Conservation (phyloP, 2,113 vertebrate genomes). For the Eptatretus burgeri region DNA sequence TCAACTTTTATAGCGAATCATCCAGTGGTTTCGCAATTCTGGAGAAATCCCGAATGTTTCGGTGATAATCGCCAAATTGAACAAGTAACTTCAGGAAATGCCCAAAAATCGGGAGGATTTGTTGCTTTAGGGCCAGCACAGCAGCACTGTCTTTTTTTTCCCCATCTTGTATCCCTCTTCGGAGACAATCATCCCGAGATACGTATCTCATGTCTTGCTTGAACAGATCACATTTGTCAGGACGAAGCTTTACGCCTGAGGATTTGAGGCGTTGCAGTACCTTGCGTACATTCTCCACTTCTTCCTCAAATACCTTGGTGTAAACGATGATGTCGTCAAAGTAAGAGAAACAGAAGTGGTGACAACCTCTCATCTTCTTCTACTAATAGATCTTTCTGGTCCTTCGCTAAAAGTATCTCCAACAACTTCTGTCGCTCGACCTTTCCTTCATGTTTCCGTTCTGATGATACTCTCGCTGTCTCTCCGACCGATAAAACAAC, state of each 20-base stretch:
- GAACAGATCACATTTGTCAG: conserved; percentile 9
- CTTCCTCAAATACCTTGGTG: conserved; percentile 10
- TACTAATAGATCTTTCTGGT: too few relatives aligned
- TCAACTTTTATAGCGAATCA: conserved; percentile 7
- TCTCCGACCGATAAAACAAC: too few relatives aligned
- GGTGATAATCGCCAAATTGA: conserved; percentile 6
- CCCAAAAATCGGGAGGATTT: neutral
- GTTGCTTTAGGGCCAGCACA: conserved; percentile 1
- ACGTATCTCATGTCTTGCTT: conserved; percentile 4
- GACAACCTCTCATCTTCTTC: too few relatives aligned
- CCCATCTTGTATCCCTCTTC: conserved; percentile 9
- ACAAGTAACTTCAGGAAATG: conserved; percentile 6
- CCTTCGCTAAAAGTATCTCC: too few relatives aligned
- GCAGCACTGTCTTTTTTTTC: conserved; percentile 9
- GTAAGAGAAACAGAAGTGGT: conserved; percentile 10
- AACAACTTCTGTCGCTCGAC: too few relatives aligned
- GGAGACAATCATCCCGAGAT: conserved; percentile 8
- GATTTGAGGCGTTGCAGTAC: neutral
- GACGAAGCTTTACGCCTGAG: conserved; percentile 8
- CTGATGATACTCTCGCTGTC: too few relatives aligned
- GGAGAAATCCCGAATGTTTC: conserved; percentile 6
- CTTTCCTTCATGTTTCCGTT: too few relatives aligned
- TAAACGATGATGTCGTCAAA: conserved; percentile 10
- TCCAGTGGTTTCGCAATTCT: conserved; percentile 10
- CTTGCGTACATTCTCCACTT: conserved; percentile 3